Conservation (phyloP, 2,888 invertebrate species). For the Leucania comma region DNA sequence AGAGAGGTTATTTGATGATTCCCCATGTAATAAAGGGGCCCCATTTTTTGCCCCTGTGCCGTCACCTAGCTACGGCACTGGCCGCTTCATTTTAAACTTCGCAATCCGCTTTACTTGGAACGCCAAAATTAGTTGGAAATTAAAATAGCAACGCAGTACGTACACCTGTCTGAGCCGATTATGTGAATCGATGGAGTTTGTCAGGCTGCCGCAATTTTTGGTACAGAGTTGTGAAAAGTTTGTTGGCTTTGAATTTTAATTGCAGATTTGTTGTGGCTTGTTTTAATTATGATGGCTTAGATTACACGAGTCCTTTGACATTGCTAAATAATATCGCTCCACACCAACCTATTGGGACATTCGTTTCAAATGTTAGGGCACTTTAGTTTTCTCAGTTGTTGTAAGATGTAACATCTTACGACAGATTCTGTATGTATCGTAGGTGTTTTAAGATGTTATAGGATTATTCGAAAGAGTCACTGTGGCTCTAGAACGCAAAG, state of each 20-base stretch:
- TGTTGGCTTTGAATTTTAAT: conserved; percentile 46
- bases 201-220: conserved; percentile 52
- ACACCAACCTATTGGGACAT: no score
- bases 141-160: conserved; percentile 79
- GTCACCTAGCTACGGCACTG: neutral
- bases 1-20: no score
- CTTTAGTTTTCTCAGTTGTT: no score
- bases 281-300: conserved; percentile 33
- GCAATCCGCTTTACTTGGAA: conserved; percentile 85
- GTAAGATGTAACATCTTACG: no score
- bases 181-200: conserved; percentile 68
- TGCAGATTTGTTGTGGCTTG: conserved; percentile 38
- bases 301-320: neutral
- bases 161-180: conserved; percentile 88
- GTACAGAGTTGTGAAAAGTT: conserved; percentile 45
- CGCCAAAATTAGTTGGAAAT: conserved; percentile 84
- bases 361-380: no score
- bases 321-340: neutral
- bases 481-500: no score
- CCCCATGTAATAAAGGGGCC: no score
- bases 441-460: no score
- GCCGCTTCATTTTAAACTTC: conserved; percentile 81
- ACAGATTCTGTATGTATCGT: no score
- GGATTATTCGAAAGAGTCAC: no score
- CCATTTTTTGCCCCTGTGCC: no score